phyloP scores from a whole-genome alignment of 2,113 vertebrate genomes.

The Gymnorhina tibicen region DNA sequence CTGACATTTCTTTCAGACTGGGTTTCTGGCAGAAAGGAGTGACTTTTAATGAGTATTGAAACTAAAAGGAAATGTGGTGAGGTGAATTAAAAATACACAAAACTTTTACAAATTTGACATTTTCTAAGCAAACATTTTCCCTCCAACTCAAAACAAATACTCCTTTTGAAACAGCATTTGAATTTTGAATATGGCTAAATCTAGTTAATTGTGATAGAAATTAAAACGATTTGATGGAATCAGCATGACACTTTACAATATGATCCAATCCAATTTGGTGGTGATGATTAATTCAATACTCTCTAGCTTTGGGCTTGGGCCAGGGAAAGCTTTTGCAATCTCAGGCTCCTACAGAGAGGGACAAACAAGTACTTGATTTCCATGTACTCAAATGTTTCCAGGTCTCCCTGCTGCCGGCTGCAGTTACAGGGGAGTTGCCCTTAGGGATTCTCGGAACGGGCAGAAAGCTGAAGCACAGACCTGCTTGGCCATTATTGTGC shows the following conservation, averaged over 20 bases:
- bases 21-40: background rate
- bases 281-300: background rate
- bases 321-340: background rate
- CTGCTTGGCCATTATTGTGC: background rate
- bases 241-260: background rate
- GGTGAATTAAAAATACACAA: background rate
- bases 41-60: background rate
- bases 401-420: background rate
- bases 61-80: background rate
- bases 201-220: background rate
- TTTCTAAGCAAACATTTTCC: background rate
- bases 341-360: background rate
- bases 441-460: background rate
- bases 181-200: background rate
- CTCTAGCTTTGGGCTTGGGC: background rate
- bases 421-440: rapidly evolving
- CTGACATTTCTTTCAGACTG: background rate
- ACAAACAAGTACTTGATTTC: background rate
- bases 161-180: background rate
- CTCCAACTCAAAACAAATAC: background rate
- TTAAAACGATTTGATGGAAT: background rate
- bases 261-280: background rate
- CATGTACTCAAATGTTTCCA: background rate
- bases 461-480: background rate
- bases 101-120: background rate